Evolutionary conservation across 2,113 vertebrate genomes (phyloP).

Genomic region (Pterocles gutturalis): DNA sequence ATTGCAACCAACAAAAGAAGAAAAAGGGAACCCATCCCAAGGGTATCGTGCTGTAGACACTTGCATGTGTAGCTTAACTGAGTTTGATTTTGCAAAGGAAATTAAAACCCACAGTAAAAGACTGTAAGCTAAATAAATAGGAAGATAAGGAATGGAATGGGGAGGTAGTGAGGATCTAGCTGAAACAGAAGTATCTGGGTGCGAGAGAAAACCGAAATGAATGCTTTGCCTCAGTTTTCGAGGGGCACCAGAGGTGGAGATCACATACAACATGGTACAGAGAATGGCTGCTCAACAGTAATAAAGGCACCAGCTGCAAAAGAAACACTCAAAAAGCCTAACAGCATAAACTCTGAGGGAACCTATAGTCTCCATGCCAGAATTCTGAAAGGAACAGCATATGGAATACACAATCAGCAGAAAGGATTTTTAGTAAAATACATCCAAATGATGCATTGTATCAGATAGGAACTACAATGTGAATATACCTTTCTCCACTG

Average conservation of each 20-base stretch:
- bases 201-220: neutral
- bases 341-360: neutral
- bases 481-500: neutral
- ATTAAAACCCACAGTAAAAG: neutral
- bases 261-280: neutral
- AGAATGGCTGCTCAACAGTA: neutral
- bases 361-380: neutral
- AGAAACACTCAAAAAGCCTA: neutral
- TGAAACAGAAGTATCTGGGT: neutral
- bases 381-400: neutral
- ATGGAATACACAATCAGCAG: neutral
- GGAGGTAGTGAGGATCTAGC: neutral
- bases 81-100: neutral
- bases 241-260: fast-evolving
- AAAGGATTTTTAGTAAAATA: neutral
- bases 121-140: neutral
- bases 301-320: neutral
- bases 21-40: neutral
- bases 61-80: neutral
- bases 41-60: neutral
- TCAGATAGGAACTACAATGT: neutral
- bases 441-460: neutral
- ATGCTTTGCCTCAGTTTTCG: neutral
- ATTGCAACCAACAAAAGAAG: neutral
- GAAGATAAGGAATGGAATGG: neutral